phyloP scores from a whole-genome alignment of 1,140 invertebrate species.

The Venturia canescens region DNA sequence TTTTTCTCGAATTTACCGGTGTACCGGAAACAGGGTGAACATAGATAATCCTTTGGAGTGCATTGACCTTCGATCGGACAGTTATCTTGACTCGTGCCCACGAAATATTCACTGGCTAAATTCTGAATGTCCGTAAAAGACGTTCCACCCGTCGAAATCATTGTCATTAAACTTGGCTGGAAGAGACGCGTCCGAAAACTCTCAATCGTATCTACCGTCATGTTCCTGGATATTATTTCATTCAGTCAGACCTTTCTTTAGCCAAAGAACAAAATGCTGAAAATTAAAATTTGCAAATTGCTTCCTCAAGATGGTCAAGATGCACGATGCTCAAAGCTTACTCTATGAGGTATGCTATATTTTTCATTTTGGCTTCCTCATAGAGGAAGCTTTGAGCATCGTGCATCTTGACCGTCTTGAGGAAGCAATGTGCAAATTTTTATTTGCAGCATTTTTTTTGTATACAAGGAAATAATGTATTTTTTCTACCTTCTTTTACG shows the following conservation, averaged over 20 bases:
- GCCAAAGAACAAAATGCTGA: too few relatives aligned
- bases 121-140: conserved; percentile 53
- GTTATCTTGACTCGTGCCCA: not conserved
- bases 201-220: conserved; percentile 46
- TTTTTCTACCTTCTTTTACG: too few relatives aligned
- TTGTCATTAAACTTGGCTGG: conserved; percentile 53
- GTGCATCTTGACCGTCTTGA: too few relatives aligned
- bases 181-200: conserved; percentile 55
- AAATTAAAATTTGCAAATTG: too few relatives aligned
- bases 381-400: too few relatives aligned
- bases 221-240: conserved; percentile 47
- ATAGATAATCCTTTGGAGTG: conserved; percentile 6
- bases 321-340: too few relatives aligned
- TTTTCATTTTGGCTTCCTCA: too few relatives aligned
- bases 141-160: conserved; percentile 56
- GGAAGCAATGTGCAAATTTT: too few relatives aligned
- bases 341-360: too few relatives aligned
- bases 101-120: conserved; percentile 49
- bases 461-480: too few relatives aligned
- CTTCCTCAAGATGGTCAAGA: too few relatives aligned
- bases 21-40: conserved; percentile 49
- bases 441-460: too few relatives aligned
- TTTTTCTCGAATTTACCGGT: conserved; percentile 49
- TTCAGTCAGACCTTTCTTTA: not conserved
- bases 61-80: not conserved